Percentiles rank a stretch among this genome's conserved stretches.
Evolutionary conservation across 2,113 vertebrate genomes (phyloP).

Genomic region (Chelonoidis abingdonii): DNA sequence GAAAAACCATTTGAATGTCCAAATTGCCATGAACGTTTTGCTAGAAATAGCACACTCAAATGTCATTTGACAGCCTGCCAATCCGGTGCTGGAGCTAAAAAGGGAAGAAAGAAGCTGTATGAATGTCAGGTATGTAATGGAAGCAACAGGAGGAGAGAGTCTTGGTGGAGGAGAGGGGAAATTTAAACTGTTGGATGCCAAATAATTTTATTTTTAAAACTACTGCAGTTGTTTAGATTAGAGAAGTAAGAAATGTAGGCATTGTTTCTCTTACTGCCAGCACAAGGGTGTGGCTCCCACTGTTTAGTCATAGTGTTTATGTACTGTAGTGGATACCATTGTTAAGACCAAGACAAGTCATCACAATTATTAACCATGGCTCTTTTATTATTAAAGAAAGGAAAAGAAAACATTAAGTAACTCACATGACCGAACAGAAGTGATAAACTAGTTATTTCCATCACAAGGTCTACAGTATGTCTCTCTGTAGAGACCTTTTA

Average conservation of each 20-base stretch:
- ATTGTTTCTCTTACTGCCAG: background rate
- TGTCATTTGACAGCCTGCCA: conserved; percentile 97
- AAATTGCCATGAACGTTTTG: conserved; percentile 96
- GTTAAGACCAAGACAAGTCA: background rate
- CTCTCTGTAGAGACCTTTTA: background rate
- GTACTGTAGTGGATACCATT: background rate
- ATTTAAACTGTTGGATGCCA: background rate
- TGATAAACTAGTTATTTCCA: background rate
- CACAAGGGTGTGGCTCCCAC: background rate
- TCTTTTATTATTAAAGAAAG: background rate
- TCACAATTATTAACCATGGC: background rate
- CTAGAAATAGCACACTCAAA: conserved; percentile 96
- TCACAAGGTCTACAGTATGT: background rate
- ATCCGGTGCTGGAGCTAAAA: conserved; percentile 95
- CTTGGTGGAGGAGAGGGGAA: background rate
- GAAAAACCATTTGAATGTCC: conserved; percentile 99
- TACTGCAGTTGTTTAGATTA: background rate
- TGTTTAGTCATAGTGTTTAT: background rate
- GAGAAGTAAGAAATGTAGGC: background rate
- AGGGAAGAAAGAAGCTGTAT: conserved; percentile 97
- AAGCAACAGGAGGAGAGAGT: background rate
- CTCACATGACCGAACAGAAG: background rate
- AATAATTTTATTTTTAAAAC: background rate
- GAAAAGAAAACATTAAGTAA: background rate
- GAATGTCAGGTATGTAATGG: conserved; percentile 94